Conservation (phyloP, 2,797 vertebrate genomes). For the Poecilia velifera region DNA sequence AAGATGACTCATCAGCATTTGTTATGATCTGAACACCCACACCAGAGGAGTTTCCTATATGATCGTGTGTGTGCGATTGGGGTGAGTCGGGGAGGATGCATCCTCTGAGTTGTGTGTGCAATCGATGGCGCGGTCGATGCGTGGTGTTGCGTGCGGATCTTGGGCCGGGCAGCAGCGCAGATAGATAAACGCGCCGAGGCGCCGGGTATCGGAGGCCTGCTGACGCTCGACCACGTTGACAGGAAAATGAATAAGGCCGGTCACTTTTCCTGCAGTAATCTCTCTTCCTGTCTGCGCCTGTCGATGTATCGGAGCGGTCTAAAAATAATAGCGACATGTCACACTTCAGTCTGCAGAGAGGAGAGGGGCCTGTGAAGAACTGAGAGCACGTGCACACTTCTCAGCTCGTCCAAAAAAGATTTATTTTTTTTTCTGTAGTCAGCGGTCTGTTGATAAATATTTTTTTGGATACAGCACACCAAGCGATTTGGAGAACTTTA, state of each 20-base stretch:
- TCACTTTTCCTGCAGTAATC: conserved; percentile 50
- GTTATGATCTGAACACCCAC: conserved; percentile 78
- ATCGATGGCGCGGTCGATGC: conserved; percentile 41
- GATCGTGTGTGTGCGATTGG: not conserved
- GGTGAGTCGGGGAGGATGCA: conserved; percentile 14
- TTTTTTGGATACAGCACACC: not conserved
- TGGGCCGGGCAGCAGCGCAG: conserved; percentile 22
- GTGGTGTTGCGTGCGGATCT: conserved; percentile 38
- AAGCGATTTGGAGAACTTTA: not conserved
- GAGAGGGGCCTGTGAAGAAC: conserved; percentile 8
- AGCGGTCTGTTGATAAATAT: not conserved
- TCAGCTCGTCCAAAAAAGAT: not conserved
- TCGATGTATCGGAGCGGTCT: conserved; percentile 26
- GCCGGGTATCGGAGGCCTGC: conserved; percentile 27
- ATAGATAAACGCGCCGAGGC: conserved; percentile 41
- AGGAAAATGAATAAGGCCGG: conserved; percentile 46
- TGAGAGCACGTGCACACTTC: conserved; percentile 6
- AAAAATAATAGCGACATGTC: conserved; percentile 36
- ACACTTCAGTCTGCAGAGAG: conserved; percentile 14
- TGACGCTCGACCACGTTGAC: conserved; percentile 45
- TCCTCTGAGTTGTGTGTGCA: conserved; percentile 44
- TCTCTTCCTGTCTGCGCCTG: conserved; percentile 24
- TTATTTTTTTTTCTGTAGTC: not conserved
- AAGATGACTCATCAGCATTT: conserved; percentile 81
- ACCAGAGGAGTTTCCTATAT: conserved; percentile 76